Conservation (phyloP, 2,113 vertebrate species). For the Istiophorus platypterus region DNA sequence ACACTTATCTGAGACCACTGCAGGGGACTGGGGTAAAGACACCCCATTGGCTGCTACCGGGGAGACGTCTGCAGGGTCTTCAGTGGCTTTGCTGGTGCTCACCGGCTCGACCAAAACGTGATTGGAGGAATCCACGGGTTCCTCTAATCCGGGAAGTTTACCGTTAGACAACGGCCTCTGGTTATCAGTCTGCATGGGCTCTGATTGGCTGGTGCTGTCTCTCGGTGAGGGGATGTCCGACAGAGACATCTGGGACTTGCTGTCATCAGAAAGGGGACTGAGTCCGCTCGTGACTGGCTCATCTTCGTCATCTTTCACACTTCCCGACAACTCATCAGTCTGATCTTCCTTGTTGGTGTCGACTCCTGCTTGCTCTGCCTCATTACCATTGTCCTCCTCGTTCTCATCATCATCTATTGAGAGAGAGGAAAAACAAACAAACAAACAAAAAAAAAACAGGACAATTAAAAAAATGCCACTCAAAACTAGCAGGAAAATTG, state of each 20-base stretch:
- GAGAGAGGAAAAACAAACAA: not conserved
- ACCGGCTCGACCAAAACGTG: not conserved
- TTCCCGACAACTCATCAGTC: not conserved
- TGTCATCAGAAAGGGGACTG: constrained; percentile 44
- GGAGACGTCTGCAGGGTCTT: not conserved
- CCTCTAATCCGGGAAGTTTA: not conserved
- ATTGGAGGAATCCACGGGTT: constrained; percentile 58
- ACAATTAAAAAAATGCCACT: too few relatives aligned
- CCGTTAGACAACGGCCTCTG: not conserved
- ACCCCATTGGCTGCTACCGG: constrained; percentile 23
- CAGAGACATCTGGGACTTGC: constrained; percentile 35
- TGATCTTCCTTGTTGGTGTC: constrained; percentile 41
- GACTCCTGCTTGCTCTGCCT: constrained; percentile 26
- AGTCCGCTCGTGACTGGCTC: constrained; percentile 55
- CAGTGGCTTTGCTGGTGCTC: constrained; percentile 11
- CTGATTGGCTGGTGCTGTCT: constrained; percentile 79
- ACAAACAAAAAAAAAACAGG: too few relatives aligned
- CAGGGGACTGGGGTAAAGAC: constrained; percentile 10
- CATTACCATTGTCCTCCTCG: constrained; percentile 55
- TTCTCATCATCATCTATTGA: constrained; percentile 69
- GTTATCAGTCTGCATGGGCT: constrained; percentile 9
- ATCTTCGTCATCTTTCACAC: constrained; percentile 49
- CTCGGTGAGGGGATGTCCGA: constrained; percentile 57
- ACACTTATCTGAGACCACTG: not conserved
- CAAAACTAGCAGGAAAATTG: too few relatives aligned